These are phyloP conservation scores for Peromyscus melanophrys DNA, from an alignment of 2,797 vertebrate species.

Conservation along the genomic window DNA sequence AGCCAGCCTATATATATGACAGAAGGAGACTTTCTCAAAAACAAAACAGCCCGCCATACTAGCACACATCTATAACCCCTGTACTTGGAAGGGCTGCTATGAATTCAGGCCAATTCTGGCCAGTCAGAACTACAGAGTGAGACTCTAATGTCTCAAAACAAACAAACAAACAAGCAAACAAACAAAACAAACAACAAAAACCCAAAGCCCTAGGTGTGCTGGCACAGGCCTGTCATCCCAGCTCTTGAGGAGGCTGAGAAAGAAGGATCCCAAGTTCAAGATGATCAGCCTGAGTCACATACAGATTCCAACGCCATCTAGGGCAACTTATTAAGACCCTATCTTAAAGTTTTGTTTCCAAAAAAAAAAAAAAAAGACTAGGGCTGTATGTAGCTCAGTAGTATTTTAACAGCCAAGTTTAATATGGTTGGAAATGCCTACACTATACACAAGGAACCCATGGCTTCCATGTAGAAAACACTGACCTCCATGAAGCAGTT, in stretches of 20 bases:
- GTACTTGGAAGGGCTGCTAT: background rate
- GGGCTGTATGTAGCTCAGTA: background rate
- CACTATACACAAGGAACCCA: background rate
- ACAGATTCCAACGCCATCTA: background rate
- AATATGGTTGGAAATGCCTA: background rate
- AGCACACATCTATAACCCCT: background rate
- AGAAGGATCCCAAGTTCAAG: background rate
- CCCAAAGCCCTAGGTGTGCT: background rate
- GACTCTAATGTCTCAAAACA: background rate
- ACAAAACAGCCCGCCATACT: background rate
- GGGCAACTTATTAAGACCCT: background rate
- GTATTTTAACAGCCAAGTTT: constrained; percentile 26
- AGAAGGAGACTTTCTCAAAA: background rate
- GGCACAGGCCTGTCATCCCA: background rate
- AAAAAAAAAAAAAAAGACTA: background rate
- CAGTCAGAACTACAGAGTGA: background rate
- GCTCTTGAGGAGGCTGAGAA: background rate
- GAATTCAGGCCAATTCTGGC: background rate
- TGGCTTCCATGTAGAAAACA: background rate
- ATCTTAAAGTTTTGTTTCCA: background rate
- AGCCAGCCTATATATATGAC: background rate
- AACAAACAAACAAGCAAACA: background rate
- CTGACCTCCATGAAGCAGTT: constrained; percentile 7
- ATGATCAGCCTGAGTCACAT: background rate
- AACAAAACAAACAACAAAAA: background rate